phyloP scores from a whole-genome alignment of 2,797 vertebrate genomes.

The Brachyalestes nurse region DNA sequence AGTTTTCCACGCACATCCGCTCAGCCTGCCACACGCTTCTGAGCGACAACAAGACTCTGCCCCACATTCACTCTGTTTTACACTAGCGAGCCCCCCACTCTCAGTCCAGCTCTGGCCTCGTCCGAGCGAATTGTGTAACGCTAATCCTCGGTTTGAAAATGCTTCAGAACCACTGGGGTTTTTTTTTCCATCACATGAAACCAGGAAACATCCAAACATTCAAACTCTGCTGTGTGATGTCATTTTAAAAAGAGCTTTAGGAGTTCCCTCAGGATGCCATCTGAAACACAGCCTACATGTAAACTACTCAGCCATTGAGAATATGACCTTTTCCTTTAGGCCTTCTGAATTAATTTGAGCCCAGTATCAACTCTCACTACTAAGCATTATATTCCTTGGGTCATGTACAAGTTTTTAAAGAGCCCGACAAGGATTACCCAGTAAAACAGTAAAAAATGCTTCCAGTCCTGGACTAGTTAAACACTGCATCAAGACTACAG shows the following conservation, averaged over 20 bases:
- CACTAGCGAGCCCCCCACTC: constrained; percentile 2
- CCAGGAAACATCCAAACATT: constrained; percentile 14
- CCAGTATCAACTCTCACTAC: neutral
- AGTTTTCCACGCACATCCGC: constrained; percentile 25
- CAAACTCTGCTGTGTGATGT: neutral
- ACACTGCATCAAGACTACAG: neutral
- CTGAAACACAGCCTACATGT: neutral
- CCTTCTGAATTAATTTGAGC: neutral
- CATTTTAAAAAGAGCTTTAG: constrained; percentile 20
- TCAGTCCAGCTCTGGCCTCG: constrained; percentile 1
- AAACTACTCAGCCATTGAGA: too few relatives aligned
- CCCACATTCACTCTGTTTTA: constrained; percentile 12
- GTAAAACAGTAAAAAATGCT: constrained; percentile 1
- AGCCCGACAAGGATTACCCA: neutral
- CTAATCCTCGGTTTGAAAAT: constrained; percentile 33
- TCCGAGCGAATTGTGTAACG: constrained; percentile 20
- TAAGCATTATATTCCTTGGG: neutral
- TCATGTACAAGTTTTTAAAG: neutral
- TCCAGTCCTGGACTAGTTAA: neutral
- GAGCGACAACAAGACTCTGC: constrained; percentile 33
- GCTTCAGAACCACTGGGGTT: constrained; percentile 7
- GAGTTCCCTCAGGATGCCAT: constrained; percentile 5
- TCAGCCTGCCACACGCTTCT: constrained; percentile 27
- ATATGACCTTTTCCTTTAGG: neutral
- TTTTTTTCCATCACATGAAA: constrained; percentile 27